Evolutionary conservation across 35 echinoderm and acorn worm species (phyloP).

Genomic region (Lytechinus pictus): DNA sequence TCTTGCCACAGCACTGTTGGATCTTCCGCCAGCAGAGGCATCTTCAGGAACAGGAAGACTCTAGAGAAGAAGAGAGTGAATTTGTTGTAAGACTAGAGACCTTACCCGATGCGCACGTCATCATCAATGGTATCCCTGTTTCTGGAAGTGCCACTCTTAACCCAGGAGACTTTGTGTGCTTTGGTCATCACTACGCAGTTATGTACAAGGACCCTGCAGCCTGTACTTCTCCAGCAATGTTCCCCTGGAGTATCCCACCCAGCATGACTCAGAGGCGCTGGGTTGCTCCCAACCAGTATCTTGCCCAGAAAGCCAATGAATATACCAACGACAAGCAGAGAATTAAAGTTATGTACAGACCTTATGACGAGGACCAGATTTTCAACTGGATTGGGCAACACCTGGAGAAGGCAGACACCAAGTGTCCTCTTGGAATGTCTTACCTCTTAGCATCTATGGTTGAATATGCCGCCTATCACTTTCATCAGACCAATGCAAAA

Average conservation of each 20-base stretch:
- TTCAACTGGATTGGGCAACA: slow-evolving; percentile 61
- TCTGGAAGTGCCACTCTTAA: slow-evolving; percentile 67
- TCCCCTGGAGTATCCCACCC: slow-evolving; percentile 51
- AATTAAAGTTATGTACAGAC: slow-evolving; percentile 70
- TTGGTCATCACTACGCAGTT: slow-evolving; percentile 84
- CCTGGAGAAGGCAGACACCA: slow-evolving; percentile 27
- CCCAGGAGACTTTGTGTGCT: slow-evolving; percentile 75
- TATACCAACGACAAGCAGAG: slow-evolving; percentile 66
- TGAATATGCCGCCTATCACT: slow-evolving; percentile 72
- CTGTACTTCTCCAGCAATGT: slow-evolving; percentile 7
- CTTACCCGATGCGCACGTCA: slow-evolving; percentile 57
- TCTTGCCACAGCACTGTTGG: slow-evolving; percentile 84
- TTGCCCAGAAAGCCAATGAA: slow-evolving; percentile 73
- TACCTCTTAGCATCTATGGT: slow-evolving; percentile 67
- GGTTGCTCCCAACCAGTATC: slow-evolving; percentile 54
- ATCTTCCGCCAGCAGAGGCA: slow-evolving; percentile 54
- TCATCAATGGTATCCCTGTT: slow-evolving; percentile 73
- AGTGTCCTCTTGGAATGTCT: slow-evolving; percentile 49
- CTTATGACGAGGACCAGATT: slow-evolving; percentile 69
- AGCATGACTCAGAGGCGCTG: slow-evolving; percentile 47
- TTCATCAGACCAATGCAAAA: slow-evolving; percentile 60
- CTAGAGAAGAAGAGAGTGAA: slow-evolving; percentile 49
- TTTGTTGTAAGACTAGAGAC: slow-evolving; percentile 74
- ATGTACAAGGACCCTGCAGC: slow-evolving; percentile 81
- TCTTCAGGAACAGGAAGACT: not conserved